Evolutionary conservation across 2,888 invertebrate species (phyloP), one percentile per base, ranked within the genome.

Genomic region (Agrochola lychnidis): DNA sequence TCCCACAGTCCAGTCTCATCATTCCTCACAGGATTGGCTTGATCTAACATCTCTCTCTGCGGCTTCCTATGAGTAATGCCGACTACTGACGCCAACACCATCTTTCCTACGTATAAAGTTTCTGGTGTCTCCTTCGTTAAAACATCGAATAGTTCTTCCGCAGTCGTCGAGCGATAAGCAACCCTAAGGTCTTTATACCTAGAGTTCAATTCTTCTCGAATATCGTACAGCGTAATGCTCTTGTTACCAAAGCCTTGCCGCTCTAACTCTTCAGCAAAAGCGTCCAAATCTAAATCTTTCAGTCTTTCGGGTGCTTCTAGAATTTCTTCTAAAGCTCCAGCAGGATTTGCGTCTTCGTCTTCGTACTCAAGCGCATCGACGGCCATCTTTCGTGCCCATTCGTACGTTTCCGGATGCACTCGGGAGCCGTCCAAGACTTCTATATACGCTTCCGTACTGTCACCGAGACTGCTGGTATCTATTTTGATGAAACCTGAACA

Each of bases 311-410:
- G 99, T 14, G 99, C 98, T 94, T 99, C 99, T 1, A 99, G 97
- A 91, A 99, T 99, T 94, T 99, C 99, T 94, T 99, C 99, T 45
- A 99, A 96, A 22, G 99, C 99, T 0, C 99, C 99, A 0, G 99
- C 99, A 0, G 99, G 99, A 95, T 99, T 99, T 0, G 98, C 98
- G 87, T 99, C 99, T 92, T 99, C 99, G 91, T 99, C 99, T 91
- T 99, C 99, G 89, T 99, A 99, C 90, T 99, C 99, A 67, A 99
- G 96, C 1, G 99, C 99, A 94, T 99, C 99, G 0, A 99, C 99
- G 0, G 99, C 99, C 99, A 99, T 99, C 96, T 99, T 99, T 61
- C 99, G 97, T 0, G 99, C 99, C 99, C 99, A 99, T 92, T 99
- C 99, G 94, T 99, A 99, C 0, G 99, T 99, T 96, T 99, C 99